Conservation (phyloP, 2,888 invertebrate genomes). For the Scaeva pyrastri region DNA sequence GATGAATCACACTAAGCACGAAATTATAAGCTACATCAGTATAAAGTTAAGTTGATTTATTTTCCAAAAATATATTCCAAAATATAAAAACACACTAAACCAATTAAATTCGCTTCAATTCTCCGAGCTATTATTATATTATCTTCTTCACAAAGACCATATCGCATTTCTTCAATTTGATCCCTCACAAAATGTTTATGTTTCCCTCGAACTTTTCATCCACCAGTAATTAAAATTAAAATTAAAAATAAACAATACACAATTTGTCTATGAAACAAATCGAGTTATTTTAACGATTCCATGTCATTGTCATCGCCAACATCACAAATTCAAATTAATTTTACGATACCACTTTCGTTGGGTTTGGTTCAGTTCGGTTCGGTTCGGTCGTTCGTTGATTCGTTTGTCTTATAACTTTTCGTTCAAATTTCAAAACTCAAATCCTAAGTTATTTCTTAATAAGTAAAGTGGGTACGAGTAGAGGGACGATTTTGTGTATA, state of each 20-base stretch:
- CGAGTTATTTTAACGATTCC: constrained; percentile 19
- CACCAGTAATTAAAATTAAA: constrained; percentile 13
- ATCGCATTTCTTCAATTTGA: not conserved
- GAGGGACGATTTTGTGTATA: not conserved
- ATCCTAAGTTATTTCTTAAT: constrained; percentile 16
- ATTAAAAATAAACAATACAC: not conserved
- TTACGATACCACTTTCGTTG: constrained; percentile 17
- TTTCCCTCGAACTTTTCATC: constrained; percentile 4
- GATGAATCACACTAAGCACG: too few species aligned
- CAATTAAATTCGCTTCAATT: constrained; percentile 8
- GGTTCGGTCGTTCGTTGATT: too few species aligned
- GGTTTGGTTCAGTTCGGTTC: too few species aligned
- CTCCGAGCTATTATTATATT: not conserved
- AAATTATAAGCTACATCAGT: too few species aligned
- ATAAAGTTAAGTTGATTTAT: too few species aligned
- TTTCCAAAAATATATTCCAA: too few species aligned
- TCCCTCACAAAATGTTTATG: constrained; percentile 1
- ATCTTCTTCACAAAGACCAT: not conserved
- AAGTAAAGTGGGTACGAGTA: not conserved
- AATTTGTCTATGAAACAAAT: not conserved
- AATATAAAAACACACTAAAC: not conserved
- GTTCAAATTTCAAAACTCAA: constrained; percentile 47
- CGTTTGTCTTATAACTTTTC: constrained; percentile 5
- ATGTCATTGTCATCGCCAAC: constrained; percentile 1
- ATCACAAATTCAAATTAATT: not conserved